Evolutionary conservation across 2,888 invertebrate genomes (phyloP), one percentile per base, ranked within the genome.

Genomic region (Xanthia togata): DNA sequence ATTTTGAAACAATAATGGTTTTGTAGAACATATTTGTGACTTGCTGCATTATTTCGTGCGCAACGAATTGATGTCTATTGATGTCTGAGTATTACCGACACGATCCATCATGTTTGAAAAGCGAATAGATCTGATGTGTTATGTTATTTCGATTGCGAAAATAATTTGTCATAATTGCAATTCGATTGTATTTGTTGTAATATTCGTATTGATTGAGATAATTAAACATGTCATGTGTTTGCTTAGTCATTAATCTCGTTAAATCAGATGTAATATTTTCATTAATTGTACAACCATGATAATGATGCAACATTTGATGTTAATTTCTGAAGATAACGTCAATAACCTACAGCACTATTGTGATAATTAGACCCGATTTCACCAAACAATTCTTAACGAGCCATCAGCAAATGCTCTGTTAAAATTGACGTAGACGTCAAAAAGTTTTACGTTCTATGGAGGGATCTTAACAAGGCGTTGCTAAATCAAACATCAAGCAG

Each of bases 231-330:
- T 41, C 17, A 31, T 70, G 38, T 31, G 17, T 17, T 31, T 23
- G 26, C 5, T 44, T 44, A 26, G 35, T 73, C 23, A 38, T 44
- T 44, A 53, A 60, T 50, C 12, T 44, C 1, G 12, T 81, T 60
- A 26, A 79, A 55, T 47, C 53, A 67, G 5, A 65, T 69, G 73
- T 60, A 69, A 83, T 83, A 23, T 20, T 59, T 62, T 12, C 6
- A 53, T 59, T 65, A 57, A 62, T 86, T 50, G 53, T 23, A 2
- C 47, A 75, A 73, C 87, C 3, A 44, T 14, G 87, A 77, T 50
- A 74, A 76, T 85, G 87, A 87, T 81, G 85, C 87, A 85, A 84
- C 20, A 74, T 69, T 76, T 65, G 65, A 73, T 62, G 55, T 69
- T 35, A 50, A 74, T 79, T 85, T 78, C 78, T 71, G 11, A 4